Percentiles rank a stretch among this genome's conserved stretches.
phyloP scores from a whole-genome alignment of 2,113 vertebrate genomes.

The Verasper variegatus region DNA sequence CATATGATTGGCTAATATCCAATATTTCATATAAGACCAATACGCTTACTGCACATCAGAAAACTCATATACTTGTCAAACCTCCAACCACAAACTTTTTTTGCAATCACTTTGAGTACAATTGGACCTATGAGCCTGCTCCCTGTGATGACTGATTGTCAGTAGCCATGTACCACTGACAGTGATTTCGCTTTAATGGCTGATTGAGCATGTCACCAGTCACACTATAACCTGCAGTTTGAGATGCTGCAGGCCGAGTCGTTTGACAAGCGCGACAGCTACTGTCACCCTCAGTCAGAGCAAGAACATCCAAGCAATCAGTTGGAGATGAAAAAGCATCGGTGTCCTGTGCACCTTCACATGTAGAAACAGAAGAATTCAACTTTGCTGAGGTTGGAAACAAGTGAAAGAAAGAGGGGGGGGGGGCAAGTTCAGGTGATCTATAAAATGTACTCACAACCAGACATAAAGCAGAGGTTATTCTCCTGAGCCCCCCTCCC shows the following conservation, averaged over 20 bases:
- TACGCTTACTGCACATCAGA: neutral
- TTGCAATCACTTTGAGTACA: constrained; percentile 52
- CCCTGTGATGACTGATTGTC: constrained; percentile 69
- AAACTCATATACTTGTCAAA: constrained; percentile 5
- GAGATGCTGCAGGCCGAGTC: constrained; percentile 69
- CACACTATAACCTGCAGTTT: constrained; percentile 65
- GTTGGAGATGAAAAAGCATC: constrained; percentile 50
- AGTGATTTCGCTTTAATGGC: constrained; percentile 78
- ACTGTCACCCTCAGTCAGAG: constrained; percentile 71
- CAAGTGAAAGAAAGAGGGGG: constrained; percentile 11
- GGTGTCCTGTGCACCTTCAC: constrained; percentile 31
- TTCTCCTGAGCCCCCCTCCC: constrained; percentile 27
- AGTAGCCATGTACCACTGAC: constrained; percentile 53
- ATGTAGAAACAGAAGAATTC: neutral
- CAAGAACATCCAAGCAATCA: constrained; percentile 71
- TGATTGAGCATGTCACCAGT: constrained; percentile 74
- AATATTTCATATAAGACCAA: no score
- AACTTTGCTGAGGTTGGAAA: constrained; percentile 43
- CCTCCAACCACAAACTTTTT: constrained; percentile 24
- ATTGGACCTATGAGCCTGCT: constrained; percentile 23
- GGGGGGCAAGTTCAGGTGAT: constrained; percentile 24
- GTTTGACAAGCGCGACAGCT: constrained; percentile 71
- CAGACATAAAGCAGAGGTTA: constrained; percentile 50
- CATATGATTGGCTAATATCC: no score
- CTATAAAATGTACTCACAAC: constrained; percentile 21